Conservation (phyloP, 2,113 vertebrate genomes). For the Rattus rattus region DNA sequence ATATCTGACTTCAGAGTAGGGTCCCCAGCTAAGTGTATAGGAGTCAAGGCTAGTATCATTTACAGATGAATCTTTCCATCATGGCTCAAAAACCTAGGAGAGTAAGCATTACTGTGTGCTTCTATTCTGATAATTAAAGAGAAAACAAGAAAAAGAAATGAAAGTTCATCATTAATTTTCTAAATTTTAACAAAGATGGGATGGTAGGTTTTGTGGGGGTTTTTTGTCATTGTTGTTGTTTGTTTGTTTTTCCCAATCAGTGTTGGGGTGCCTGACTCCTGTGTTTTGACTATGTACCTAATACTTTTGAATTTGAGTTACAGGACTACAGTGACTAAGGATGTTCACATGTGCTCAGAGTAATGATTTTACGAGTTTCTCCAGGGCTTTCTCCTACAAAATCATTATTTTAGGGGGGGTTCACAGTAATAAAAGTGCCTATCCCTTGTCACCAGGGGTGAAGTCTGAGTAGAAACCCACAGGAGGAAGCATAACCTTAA, state of each 20-base stretch:
- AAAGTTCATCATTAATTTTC: constrained; percentile 29
- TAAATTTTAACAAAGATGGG: neutral
- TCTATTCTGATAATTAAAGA: neutral
- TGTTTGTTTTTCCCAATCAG: neutral
- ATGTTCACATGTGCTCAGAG: constrained; percentile 64
- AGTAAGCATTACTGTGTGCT: neutral
- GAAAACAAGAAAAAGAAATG: neutral
- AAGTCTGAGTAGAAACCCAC: constrained; percentile 60
- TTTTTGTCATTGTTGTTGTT: neutral
- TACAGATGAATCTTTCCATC: neutral
- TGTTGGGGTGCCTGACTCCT: constrained; percentile 16
- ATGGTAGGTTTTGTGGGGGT: neutral
- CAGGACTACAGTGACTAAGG: neutral
- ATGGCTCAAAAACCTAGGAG: constrained; percentile 4
- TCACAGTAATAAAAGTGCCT: constrained; percentile 74
- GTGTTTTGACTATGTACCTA: constrained; percentile 14
- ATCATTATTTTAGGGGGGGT: constrained; percentile 36
- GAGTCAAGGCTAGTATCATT: neutral
- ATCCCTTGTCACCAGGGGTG: constrained; percentile 62
- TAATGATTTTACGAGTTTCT: constrained; percentile 63
- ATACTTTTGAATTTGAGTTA: constrained; percentile 34
- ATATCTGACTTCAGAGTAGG: constrained; percentile 39
- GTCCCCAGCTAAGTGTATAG: neutral
- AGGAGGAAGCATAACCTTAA: constrained; percentile 68
- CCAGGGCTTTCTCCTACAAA: constrained; percentile 66